Evolutionary conservation across 1,140 invertebrate species (phyloP).

Genomic region (Arctopsyche grandis): DNA sequence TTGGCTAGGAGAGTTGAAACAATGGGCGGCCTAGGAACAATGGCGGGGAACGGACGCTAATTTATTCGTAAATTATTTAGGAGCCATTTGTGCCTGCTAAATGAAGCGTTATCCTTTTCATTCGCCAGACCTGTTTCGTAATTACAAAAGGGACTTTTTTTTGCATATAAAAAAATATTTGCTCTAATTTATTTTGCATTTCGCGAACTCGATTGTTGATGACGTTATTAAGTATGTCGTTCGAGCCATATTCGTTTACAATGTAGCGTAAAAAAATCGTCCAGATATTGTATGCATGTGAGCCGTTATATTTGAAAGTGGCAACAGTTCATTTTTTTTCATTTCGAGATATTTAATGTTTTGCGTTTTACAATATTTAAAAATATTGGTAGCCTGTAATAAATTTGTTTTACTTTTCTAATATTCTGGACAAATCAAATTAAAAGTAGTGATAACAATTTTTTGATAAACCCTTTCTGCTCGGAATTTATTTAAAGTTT

Average conservation of each 20-base stretch:
- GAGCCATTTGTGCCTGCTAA: constrained; percentile 49
- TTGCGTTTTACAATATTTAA: too few relatives aligned
- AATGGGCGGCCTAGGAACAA: constrained; percentile 41
- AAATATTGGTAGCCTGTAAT: too few relatives aligned
- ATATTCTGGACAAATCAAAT: too few relatives aligned
- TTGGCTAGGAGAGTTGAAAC: constrained; percentile 50
- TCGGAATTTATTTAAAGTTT: too few relatives aligned
- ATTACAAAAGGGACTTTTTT: constrained; percentile 36
- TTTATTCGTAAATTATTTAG: constrained; percentile 52
- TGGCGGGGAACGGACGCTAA: constrained; percentile 47
- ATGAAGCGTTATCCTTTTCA: constrained; percentile 51
- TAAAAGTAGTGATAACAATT: too few relatives aligned
- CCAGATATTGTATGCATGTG: too few relatives aligned
- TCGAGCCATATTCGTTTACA: not conserved
- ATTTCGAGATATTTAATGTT: too few relatives aligned
- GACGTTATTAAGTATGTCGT: too few relatives aligned
- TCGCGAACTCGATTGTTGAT: not conserved
- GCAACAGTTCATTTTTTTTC: too few relatives aligned
- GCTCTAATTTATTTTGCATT: not conserved
- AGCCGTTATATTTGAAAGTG: too few relatives aligned
- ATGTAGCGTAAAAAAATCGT: not conserved
- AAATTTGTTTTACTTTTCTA: too few relatives aligned
- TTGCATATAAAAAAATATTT: not conserved
- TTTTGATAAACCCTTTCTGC: too few relatives aligned
- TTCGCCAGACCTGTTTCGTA: constrained; percentile 45